These are phyloP conservation scores for Macrosteles quadrilineatus DNA, from an alignment of 1,140 invertebrate genomes.

Conservation along the genomic window DNA sequence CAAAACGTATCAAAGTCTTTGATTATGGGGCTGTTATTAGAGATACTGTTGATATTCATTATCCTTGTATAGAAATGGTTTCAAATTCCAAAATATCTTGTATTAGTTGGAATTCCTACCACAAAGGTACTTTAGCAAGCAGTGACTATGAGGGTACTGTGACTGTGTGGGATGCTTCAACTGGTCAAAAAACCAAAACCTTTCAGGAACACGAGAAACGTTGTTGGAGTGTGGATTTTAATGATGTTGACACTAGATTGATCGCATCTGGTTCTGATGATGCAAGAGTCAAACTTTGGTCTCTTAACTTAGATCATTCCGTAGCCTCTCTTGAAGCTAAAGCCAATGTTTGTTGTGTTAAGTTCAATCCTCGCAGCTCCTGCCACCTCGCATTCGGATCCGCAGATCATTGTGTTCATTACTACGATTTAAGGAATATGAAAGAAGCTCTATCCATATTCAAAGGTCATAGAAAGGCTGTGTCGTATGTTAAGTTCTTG, in stretches of 20 bases:
- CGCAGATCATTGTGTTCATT: constrained; percentile 96
- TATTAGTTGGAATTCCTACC: constrained; percentile 92
- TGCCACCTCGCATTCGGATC: constrained; percentile 91
- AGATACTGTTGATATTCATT: constrained; percentile 85
- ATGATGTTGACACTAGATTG: constrained; percentile 85
- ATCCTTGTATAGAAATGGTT: constrained; percentile 91
- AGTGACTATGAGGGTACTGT: constrained; percentile 96
- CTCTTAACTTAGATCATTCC: constrained; percentile 83
- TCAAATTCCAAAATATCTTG: constrained; percentile 94
- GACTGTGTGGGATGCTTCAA: constrained; percentile 89
- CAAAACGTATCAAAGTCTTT: constrained; percentile 93
- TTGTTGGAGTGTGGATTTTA: constrained; percentile 97
- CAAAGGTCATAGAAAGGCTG: constrained; percentile 91
- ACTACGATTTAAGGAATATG: constrained; percentile 90
- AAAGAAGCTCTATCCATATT: constrained; percentile 82
- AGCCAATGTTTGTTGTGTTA: constrained; percentile 95
- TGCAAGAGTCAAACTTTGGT: constrained; percentile 93
- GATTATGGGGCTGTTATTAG: constrained; percentile 86
- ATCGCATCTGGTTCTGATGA: constrained; percentile 95
- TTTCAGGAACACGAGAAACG: constrained; percentile 94
- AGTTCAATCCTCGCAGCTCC: constrained; percentile 89
- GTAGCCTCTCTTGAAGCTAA: constrained; percentile 86
- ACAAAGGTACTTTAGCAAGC: constrained; percentile 87
- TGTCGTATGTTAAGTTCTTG: constrained; percentile 95
- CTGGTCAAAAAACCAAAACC: constrained; percentile 69